Evolutionary conservation across 2,797 vertebrate species (phyloP), one percentile per base, ranked within the genome.

Genomic region (Percopsis omiscomaycus): DNA sequence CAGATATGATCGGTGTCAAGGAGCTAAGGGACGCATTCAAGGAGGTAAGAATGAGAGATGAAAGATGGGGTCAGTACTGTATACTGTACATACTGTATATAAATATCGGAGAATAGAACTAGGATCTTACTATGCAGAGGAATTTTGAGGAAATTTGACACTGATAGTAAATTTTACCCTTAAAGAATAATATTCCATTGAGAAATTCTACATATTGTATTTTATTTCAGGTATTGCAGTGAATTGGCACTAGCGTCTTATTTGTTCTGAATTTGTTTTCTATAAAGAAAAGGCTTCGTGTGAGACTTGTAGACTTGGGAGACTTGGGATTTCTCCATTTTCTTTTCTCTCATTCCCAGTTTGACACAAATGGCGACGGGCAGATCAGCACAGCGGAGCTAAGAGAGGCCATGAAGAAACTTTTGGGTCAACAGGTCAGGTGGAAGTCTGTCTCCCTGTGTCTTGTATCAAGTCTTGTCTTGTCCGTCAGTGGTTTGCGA

Each of bases 1-100:
- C 96, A 14, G 96, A 98, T 85, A 99, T 99, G 97, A 98, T 99
- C 5, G 97, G 97, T 37, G 95, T 98, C 45, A 98, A 98, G 80
- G 96, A 98, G 74, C 90, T 99, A 73, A 92, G 96, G 11, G 96
- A 98, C 49, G 97, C 96, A 14, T 99, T 99, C 86, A 95, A 94
- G 87, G 96, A 98, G 94, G 97, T 97, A 73, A 78, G 78, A 6
- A 78, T 3, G 16, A 13, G 2, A 15, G 42, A 11, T 29, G 47
- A 48, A 14, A 3, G 13, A 4, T 29, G 14, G 32, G 13, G 16
- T 3, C 4, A n/a, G 4, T 53, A 8, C 1, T 13, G 30, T 14
- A 55, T 14, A 32, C 30, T 22, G 3, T 14, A 5, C 3, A 55
- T 30, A 1, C n/a, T 6, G 29, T 4, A 14, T 5, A 2, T n/a